These are phyloP conservation scores for Crypturellus tataupa DNA, from an alignment of 2,797 vertebrate species.

Conservation along the genomic window DNA sequence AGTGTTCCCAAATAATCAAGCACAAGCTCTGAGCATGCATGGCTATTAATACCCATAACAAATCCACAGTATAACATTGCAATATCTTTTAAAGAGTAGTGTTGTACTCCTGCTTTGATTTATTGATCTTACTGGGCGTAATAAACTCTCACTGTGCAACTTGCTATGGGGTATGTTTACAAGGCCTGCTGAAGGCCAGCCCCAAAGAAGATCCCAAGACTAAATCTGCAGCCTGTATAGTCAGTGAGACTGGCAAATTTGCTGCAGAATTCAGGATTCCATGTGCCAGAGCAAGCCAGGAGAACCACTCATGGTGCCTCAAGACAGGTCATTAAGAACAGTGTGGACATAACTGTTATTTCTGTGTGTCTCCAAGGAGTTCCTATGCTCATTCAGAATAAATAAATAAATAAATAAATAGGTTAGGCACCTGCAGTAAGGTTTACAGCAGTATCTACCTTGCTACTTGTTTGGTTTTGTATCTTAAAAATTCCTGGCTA, in stretches of 20 bases:
- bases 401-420: neutral
- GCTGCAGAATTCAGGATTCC: neutral
- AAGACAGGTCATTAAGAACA: neutral
- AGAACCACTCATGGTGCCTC: neutral
- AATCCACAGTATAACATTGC: neutral
- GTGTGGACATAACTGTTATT: neutral
- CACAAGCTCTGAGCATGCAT: neutral
- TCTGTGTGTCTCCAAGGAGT: neutral
- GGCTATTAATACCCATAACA: neutral
- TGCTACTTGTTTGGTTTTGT: neutral
- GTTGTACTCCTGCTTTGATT: neutral
- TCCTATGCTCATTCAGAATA: neutral
- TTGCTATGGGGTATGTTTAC: neutral
- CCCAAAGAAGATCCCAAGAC: neutral
- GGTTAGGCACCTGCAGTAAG: neutral
- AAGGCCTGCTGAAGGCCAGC: neutral
- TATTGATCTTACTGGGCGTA: neutral
- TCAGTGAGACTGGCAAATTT: neutral
- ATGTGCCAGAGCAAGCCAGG: neutral
- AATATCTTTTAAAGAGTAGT: neutral
- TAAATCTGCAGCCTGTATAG: neutral
- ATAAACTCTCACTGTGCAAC: neutral
- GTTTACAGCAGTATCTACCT: neutral
- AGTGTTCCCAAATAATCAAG: neutral
- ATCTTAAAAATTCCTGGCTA: neutral